phyloP scores from a whole-genome alignment of 2,797 vertebrate species.

The Lacerta viridis region DNA sequence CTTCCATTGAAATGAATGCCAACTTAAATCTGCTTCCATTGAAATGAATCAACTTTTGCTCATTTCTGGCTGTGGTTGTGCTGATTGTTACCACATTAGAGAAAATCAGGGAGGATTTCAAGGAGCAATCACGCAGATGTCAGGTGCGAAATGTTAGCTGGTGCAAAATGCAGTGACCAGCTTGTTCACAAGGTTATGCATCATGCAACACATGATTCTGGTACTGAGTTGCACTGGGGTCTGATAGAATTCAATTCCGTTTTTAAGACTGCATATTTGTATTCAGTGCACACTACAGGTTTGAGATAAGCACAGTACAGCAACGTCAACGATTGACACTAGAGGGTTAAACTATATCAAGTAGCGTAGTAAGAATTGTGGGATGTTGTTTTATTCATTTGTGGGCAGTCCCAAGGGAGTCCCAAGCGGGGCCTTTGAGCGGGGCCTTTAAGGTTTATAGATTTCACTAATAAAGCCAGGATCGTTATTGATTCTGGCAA shows the following conservation, averaged over 20 bases:
- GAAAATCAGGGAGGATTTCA: too few relatives aligned
- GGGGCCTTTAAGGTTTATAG: constrained; percentile 26
- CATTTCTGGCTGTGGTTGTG: too few relatives aligned
- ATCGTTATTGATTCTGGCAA: constrained; percentile 60
- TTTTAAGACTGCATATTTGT: not conserved
- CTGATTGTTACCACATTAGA: too few relatives aligned
- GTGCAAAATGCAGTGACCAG: too few relatives aligned
- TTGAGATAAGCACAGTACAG: not conserved
- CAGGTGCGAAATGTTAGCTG: too few relatives aligned
- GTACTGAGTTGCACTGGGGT: not conserved
- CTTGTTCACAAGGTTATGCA: too few relatives aligned
- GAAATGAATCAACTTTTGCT: too few relatives aligned
- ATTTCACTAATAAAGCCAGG: constrained; percentile 49
- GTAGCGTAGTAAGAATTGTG: not conserved
- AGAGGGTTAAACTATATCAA: constrained; percentile 32
- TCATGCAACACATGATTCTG: not conserved
- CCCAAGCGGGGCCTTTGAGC: constrained; percentile 29
- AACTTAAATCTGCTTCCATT: too few relatives aligned
- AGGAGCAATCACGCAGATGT: too few relatives aligned
- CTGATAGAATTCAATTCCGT: not conserved
- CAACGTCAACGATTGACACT: not conserved
- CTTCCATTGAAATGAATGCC: too few relatives aligned
- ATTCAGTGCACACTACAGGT: not conserved
- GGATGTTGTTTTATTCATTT: not conserved
- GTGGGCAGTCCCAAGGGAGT: constrained; percentile 17